These are phyloP conservation scores for Lacerta viridis DNA, from an alignment of 2,797 vertebrate species.

Conservation along the genomic window DNA sequence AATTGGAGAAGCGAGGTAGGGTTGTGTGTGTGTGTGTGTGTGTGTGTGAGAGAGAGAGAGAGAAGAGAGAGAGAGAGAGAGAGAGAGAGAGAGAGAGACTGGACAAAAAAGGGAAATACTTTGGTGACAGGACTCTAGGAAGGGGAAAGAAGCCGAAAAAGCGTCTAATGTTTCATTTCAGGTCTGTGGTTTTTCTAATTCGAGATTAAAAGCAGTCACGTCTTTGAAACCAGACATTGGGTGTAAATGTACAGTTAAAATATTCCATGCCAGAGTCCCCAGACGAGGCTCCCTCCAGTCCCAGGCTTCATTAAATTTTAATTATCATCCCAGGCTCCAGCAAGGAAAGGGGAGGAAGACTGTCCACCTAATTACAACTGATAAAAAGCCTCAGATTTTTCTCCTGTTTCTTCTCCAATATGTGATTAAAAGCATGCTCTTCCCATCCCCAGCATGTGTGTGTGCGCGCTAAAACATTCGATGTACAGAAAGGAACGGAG, in stretches of 20 bases:
- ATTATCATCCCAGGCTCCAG: conserved; percentile 95
- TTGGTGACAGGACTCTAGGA: conserved; percentile 76
- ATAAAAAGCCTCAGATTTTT: conserved; percentile 67
- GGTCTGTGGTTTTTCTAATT: conserved; percentile 91
- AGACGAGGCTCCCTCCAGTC: conserved; percentile 93
- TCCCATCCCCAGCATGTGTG: too few species aligned
- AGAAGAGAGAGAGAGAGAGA: conserved; percentile 11
- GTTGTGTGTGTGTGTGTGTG: conserved; percentile 52
- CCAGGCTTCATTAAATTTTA: conserved; percentile 99
- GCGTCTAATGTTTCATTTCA: conserved; percentile 85
- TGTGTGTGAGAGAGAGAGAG: conserved; percentile 45
- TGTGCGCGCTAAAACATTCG: conserved; percentile 55
- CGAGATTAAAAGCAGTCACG: conserved; percentile 92
- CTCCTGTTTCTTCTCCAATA: conserved; percentile 59
- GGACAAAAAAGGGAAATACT: conserved; percentile 73
- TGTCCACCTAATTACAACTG: conserved; percentile 84
- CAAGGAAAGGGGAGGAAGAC: conserved; percentile 86
- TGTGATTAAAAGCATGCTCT: conserved; percentile 51
- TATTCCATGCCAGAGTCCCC: conserved; percentile 95
- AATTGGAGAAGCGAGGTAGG: conserved; percentile 77
- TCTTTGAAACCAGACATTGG: conserved; percentile 97
- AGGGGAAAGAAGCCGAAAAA: conserved; percentile 75
- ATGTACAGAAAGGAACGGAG: neutral
- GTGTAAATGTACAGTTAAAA: conserved; percentile 99
- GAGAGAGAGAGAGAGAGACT: conserved; percentile 12